A percentile compares a stretch with the other conserved stretches of the same genome.
These are phyloP conservation scores for Prostheceraeus crozeri DNA, from an alignment of 2,888 invertebrate genomes.

Conservation along the genomic window DNA sequence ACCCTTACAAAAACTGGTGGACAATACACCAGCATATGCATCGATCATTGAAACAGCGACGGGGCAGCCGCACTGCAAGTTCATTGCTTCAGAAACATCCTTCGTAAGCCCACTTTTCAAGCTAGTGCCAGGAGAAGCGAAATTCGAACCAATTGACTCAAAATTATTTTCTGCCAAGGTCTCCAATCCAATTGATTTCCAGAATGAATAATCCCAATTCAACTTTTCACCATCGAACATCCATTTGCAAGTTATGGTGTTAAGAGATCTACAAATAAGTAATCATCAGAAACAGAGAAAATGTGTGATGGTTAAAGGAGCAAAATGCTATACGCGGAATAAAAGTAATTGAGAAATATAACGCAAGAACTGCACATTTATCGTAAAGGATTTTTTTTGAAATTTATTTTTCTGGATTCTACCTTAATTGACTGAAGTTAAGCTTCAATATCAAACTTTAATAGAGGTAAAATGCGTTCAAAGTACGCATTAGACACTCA, in stretches of 20 bases:
- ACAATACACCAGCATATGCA: conserved; percentile 86
- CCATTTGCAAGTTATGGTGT: conserved; percentile 90
- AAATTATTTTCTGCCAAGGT: conserved; percentile 60
- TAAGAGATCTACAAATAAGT: conserved; percentile 66
- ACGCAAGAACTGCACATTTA: too few species aligned
- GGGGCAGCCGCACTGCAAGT: conserved; percentile 66
- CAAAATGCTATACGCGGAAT: too few species aligned
- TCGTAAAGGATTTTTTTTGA: too few species aligned
- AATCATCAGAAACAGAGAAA: too few species aligned
- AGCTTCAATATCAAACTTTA: too few species aligned
- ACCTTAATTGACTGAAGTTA: too few species aligned
- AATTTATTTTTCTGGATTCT: too few species aligned
- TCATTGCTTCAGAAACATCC: conserved; percentile 64
- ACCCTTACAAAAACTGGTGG: conserved; percentile 52
- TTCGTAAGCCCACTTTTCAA: conserved; percentile 53
- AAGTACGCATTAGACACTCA: too few species aligned
- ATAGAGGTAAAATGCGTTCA: too few species aligned
- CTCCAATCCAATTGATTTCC: conserved; percentile 67
- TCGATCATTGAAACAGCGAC: conserved; percentile 85
- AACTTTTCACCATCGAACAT: conserved; percentile 64
- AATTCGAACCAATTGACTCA: conserved; percentile 37
- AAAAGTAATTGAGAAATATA: too few species aligned
- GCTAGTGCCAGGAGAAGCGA: conserved; percentile 45
- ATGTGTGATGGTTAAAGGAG: too few species aligned
- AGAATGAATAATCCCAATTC: conserved; percentile 70